Conservation (phyloP, 2,888 invertebrate genomes). For the Dicranocentrus wangi region DNA sequence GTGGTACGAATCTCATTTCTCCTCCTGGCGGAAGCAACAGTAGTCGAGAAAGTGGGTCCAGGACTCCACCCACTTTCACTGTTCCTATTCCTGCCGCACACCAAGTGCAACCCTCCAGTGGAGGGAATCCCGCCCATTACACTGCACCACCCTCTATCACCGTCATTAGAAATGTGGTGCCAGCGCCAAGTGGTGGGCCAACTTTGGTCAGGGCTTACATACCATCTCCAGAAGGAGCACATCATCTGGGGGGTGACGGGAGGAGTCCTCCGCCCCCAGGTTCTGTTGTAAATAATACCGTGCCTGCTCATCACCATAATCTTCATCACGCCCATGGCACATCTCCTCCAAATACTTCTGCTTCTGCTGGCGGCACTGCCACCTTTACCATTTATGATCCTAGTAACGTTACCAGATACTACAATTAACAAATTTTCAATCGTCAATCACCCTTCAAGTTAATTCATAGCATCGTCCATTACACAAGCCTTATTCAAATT, state of each 20-base stretch:
- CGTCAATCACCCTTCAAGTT: conserved; percentile 2
- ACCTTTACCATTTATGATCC: conserved; percentile 48
- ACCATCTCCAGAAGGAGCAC: conserved; percentile 49
- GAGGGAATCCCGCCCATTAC: conserved; percentile 55
- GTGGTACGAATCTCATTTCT: conserved; percentile 63
- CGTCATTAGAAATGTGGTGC: conserved; percentile 51
- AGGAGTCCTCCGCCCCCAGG: conserved; percentile 42
- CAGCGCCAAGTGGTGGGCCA: conserved; percentile 18
- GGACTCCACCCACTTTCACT: conserved; percentile 42
- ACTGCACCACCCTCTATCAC: conserved; percentile 2
- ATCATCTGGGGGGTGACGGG: conserved; percentile 15
- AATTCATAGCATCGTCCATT: not conserved
- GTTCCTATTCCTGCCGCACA: conserved; percentile 57
- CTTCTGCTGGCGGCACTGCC: conserved; percentile 30
- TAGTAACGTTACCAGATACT: conserved; percentile 64
- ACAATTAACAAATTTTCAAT: conserved; percentile 22
- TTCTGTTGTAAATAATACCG: conserved; percentile 13
- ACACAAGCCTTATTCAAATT: no score
- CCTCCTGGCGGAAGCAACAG: conserved; percentile 34
- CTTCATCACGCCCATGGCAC: conserved; percentile 14
- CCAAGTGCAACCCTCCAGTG: conserved; percentile 30
- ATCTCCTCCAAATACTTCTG: conserved; percentile 23
- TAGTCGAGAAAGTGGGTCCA: conserved; percentile 17
- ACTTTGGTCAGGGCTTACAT: conserved; percentile 62
- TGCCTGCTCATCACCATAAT: conserved; percentile 50